phyloP scores from a whole-genome alignment of 2,113 vertebrate species.

The Pygathrix nemaeus region DNA sequence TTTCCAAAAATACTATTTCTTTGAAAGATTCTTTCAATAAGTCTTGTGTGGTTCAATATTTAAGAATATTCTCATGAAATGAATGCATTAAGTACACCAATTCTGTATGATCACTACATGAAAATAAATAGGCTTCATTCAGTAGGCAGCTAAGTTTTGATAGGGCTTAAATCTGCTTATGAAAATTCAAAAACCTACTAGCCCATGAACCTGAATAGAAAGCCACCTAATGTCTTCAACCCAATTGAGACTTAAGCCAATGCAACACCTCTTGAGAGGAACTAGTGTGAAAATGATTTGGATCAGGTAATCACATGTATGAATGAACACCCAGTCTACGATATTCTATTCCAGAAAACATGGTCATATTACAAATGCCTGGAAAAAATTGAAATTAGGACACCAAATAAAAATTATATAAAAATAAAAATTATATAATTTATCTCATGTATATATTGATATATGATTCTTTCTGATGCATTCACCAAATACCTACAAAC shows the following conservation, averaged over 20 bases:
- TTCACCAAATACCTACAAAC: background rate
- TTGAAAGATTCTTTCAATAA: background rate
- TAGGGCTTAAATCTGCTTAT: background rate
- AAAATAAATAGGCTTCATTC: background rate
- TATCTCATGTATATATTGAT: background rate
- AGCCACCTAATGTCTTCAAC: background rate
- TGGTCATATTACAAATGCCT: background rate
- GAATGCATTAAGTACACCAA: background rate
- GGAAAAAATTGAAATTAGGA: background rate
- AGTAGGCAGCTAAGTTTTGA: background rate
- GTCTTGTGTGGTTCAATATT: background rate
- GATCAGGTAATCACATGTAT: background rate
- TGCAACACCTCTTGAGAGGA: background rate
- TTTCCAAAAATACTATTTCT: background rate
- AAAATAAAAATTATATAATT: background rate
- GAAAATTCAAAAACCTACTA: background rate
- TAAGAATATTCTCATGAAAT: background rate
- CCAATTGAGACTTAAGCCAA: background rate
- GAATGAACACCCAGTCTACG: background rate
- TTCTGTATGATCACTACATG: background rate
- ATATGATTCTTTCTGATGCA: background rate
- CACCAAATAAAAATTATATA: background rate
- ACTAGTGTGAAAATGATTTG: background rate
- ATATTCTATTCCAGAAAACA: background rate
- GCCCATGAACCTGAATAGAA: background rate